Conservation (phyloP, 2,888 invertebrate genomes). For the Lydus trimaculatus region DNA sequence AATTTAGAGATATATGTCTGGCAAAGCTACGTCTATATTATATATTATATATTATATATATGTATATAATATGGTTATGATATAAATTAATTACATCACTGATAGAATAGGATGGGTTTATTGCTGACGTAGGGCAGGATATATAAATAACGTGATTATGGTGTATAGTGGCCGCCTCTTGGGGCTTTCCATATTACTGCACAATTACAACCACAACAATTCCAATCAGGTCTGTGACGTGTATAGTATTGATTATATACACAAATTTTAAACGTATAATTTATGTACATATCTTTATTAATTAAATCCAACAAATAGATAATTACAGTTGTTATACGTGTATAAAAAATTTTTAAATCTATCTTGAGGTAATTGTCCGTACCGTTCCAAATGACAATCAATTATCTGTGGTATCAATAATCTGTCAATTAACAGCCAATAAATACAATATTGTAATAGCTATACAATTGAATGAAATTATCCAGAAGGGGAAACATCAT, state of each 20-base stretch:
- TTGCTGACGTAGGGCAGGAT: constrained; percentile 10
- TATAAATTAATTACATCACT: constrained; percentile 22
- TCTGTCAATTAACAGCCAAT: not conserved
- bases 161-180: constrained; percentile 16
- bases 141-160: constrained; percentile 29
- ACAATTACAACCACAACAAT: constrained; percentile 22
- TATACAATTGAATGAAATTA: not conserved
- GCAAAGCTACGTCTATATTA: not conserved
- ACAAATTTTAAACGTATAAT: not conserved
- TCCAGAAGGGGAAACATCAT: not conserved
- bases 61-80: not conserved
- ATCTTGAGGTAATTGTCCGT: not conserved
- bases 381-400: not conserved
- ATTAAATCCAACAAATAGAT: too few species aligned
- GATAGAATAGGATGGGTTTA: constrained; percentile 14
- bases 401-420: not conserved
- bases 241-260: constrained; percentile 18
- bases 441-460: not conserved
- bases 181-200: constrained; percentile 24
- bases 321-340: too few species aligned
- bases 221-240: constrained; percentile 20
- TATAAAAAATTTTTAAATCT: not conserved
- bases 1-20: not conserved
- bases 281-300: not conserved
- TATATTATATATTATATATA: not conserved